Percentiles rank a stretch among this genome's conserved stretches.
These are phyloP conservation scores for Dugesia japonica DNA, from an alignment of 2,888 invertebrate genomes.

Conservation along the genomic window DNA sequence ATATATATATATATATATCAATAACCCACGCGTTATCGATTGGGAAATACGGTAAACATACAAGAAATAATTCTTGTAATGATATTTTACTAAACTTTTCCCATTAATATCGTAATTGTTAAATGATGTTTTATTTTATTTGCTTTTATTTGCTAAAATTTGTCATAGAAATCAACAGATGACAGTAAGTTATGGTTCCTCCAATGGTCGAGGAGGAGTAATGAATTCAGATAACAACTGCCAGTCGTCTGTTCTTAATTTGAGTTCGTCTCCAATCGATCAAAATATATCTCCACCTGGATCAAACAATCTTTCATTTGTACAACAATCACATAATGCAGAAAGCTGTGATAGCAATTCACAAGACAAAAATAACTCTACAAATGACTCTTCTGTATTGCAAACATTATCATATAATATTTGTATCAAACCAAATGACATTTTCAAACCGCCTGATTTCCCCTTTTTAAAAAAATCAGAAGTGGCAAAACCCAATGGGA, in stretches of 20 bases:
- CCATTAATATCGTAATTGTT: too few relatives aligned
- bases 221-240: constrained; percentile 3
- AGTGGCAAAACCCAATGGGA: neutral
- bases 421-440: constrained; percentile 8
- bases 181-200: constrained; percentile 28
- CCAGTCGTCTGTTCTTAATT: neutral
- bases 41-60: too few relatives aligned
- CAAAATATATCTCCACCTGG: neutral
- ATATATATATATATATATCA: too few relatives aligned
- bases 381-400: neutral
- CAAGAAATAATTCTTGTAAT: too few relatives aligned
- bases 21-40: too few relatives aligned
- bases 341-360: neutral
- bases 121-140: too few relatives aligned
- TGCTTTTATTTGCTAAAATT: neutral
- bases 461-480: neutral
- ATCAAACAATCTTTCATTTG: neutral
- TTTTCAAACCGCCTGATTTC: neutral
- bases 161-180: constrained; percentile 26
- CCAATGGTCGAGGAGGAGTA: neutral
- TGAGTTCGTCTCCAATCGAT: neutral
- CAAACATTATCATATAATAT: neutral
- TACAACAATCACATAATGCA: neutral
- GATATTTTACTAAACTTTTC: too few relatives aligned
- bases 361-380: neutral